These are phyloP conservation scores for Electrophaes corylata DNA, from an alignment of 2,888 invertebrate genomes.

Conservation along the genomic window DNA sequence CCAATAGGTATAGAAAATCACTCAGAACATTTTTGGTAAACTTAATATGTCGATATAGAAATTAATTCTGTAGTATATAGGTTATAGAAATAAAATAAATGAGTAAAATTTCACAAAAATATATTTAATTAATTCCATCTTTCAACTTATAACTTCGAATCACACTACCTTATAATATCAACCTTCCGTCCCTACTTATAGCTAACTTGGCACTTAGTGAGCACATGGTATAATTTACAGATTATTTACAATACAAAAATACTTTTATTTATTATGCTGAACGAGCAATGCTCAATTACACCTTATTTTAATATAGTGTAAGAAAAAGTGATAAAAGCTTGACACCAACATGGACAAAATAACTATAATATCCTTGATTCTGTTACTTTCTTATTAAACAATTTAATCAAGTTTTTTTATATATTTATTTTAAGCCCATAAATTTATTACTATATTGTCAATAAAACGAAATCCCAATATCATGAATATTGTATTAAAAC, in stretches of 20 bases:
- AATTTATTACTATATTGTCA: too few species aligned
- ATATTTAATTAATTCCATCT: constrained; percentile 60
- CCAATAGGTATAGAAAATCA: too few species aligned
- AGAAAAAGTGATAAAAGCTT: not conserved
- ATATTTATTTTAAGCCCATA: too few species aligned
- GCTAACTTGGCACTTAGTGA: constrained; percentile 79
- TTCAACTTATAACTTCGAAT: constrained; percentile 65
- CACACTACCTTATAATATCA: constrained; percentile 55
- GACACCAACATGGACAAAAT: not conserved
- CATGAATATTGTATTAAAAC: too few species aligned
- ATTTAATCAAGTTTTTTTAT: too few species aligned
- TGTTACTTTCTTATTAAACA: too few species aligned
- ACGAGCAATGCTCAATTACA: constrained; percentile 22
- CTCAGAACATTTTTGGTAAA: too few species aligned
- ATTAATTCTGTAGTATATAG: too few species aligned
- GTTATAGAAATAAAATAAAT: constrained; percentile 11
- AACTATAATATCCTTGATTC: not conserved
- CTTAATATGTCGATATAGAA: too few species aligned
- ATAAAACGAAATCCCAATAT: not conserved
- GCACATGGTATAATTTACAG: constrained; percentile 66
- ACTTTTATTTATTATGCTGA: constrained; percentile 39
- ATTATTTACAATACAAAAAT: constrained; percentile 51
- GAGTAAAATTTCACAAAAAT: constrained; percentile 54
- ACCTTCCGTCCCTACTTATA: constrained; percentile 63
- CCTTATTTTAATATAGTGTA: not conserved